Percentiles rank a stretch among this genome's conserved stretches.
phyloP scores from a whole-genome alignment of 2,113 vertebrate species.

The Hylia prasina region DNA sequence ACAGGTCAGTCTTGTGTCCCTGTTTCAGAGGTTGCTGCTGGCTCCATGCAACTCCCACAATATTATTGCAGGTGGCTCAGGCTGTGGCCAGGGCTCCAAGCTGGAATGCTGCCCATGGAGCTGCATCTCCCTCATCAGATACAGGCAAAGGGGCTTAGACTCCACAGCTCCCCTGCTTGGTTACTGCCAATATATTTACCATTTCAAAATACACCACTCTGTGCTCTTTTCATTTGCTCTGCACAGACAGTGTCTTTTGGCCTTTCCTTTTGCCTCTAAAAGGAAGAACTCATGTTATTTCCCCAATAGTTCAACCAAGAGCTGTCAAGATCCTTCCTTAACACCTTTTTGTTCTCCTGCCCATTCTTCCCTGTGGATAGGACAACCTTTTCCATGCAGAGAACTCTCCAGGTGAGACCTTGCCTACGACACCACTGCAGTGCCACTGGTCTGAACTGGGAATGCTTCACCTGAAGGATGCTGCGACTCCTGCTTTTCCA shows the following conservation, averaged over 20 bases:
- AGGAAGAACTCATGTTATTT: neutral
- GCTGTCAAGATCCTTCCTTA: neutral
- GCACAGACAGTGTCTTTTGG: neutral
- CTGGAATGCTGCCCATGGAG: neutral
- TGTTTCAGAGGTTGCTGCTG: neutral
- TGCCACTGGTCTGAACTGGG: neutral
- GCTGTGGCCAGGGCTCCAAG: neutral
- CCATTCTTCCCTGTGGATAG: neutral
- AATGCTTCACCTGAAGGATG: neutral
- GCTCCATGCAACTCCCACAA: neutral
- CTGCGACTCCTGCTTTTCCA: neutral
- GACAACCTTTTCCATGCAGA: neutral
- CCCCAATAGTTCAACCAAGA: neutral
- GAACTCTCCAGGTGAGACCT: neutral
- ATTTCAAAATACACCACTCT: neutral
- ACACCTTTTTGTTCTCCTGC: neutral
- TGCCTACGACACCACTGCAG: neutral
- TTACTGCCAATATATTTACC: neutral
- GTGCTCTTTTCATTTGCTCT: neutral
- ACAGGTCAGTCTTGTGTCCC: too few relatives aligned
- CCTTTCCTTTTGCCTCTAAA: neutral
- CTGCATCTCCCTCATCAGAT: accelerated
- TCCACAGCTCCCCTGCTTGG: neutral
- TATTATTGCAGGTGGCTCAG: neutral
- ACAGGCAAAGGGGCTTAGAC: neutral